phyloP scores from a whole-genome alignment of 2,888 invertebrate species.

The Lithophane socia region DNA sequence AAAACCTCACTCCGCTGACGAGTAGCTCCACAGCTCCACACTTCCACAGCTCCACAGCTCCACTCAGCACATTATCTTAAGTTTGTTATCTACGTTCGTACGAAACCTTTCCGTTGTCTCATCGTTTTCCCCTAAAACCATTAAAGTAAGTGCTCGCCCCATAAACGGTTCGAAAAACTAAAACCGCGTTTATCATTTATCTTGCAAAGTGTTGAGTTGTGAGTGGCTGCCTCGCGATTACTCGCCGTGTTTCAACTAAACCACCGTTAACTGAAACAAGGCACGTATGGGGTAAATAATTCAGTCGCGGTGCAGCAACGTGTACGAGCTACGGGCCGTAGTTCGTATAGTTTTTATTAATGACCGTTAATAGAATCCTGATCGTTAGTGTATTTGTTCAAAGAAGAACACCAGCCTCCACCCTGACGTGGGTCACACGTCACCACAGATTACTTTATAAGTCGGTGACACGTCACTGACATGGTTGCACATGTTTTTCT shows the following conservation, averaged over 20 bases:
- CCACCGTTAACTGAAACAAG: conserved; percentile 56
- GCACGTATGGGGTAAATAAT: conserved; percentile 72
- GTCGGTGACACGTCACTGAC: background rate
- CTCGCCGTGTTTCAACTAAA: conserved; percentile 56
- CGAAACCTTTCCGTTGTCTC: conserved; percentile 64
- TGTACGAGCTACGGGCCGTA: conserved; percentile 37
- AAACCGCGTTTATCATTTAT: conserved; percentile 71
- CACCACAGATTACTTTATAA: no score
- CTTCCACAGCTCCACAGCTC: background rate
- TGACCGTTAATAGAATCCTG: conserved; percentile 68
- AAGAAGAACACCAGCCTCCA: conserved; percentile 66
- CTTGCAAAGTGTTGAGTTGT: conserved; percentile 62
- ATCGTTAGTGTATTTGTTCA: conserved; percentile 73
- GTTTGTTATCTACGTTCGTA: conserved; percentile 44
- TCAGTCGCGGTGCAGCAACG: conserved; percentile 64
- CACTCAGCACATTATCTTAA: conserved; percentile 59
- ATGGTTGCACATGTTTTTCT: conserved; percentile 6
- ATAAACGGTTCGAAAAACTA: conserved; percentile 67
- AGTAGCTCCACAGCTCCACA: conserved; percentile 29
- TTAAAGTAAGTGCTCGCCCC: conserved; percentile 69
- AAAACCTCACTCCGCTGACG: conserved; percentile 53
- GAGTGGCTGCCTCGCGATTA: conserved; percentile 55
- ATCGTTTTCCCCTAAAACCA: conserved; percentile 66
- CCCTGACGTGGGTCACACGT: background rate
- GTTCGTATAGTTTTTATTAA: conserved; percentile 52